Evolutionary conservation across 2,888 invertebrate species (phyloP), one percentile per base, ranked within the genome.

Genomic region (Anagyrus pseudococci): DNA sequence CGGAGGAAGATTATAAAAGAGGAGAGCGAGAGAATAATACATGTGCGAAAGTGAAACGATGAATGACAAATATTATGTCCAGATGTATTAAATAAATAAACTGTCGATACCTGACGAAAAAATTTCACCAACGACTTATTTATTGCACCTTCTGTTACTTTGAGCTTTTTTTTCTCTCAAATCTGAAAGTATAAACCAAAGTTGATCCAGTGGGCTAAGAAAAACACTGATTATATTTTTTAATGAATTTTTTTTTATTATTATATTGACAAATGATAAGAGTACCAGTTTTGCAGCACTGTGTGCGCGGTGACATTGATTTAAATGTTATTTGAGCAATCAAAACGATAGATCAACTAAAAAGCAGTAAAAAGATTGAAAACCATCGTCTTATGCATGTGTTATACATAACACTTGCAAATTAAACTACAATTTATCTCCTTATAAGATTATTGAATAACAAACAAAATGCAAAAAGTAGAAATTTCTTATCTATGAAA

Each of bases 51-150:
- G 22, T 47, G 44, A 40, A 15, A 13, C 50, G 58, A 19, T 33
- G 52, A 69, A 64, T 50, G 62, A 60, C 50, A 50, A 58, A 66
- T 57, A 62, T 64, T 68, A 62, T 67, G 62, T 62, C 63, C 46
- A 52, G 43, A 54, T 65, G 44, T 68, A 64, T 53, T 63, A 69
- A 61, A 68, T 68, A 65, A 72, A 72, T 72, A 72, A 72, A 72
- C 64, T 68, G 67, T 70, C 65, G 69, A 69, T 72, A 71, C 72
- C 71, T 69, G 69, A 61, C 68, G 64, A 67, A 62, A 52, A 66
- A 54, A 61, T 6, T 19, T 57, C 8, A 29, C 26, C 22, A 33
- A 10, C 8, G 8, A 48, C 15, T 48, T 26, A 26, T 22, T 59
- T 13, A 46, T 7, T 40, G 19, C 10, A 29, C 10, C 20, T 8